These are phyloP conservation scores for Eremobia ochroleuca DNA, from an alignment of 2,888 invertebrate genomes.

Conservation along the genomic window DNA sequence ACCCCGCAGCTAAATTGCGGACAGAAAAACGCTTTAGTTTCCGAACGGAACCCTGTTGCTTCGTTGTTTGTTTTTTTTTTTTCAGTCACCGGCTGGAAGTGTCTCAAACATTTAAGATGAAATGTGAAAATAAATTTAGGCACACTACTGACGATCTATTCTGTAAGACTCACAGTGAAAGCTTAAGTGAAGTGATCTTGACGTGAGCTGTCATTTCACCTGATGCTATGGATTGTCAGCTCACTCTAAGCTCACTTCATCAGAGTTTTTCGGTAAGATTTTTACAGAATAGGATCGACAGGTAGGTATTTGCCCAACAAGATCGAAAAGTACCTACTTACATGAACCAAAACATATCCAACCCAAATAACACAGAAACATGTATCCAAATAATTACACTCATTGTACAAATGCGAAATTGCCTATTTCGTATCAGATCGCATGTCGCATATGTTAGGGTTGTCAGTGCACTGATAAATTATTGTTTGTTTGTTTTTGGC, in stretches of 20 bases:
- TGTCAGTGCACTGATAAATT: slow-evolving; percentile 62
- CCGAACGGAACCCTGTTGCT: background rate
- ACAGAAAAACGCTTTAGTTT: background rate
- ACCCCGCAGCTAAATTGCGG: background rate
- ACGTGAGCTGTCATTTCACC: background rate
- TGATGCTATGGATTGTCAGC: background rate
- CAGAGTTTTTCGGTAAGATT: background rate
- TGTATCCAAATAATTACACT: slow-evolving; percentile 58
- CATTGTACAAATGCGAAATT: slow-evolving; percentile 61
- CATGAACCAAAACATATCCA: slow-evolving; percentile 17
- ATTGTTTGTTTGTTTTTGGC: slow-evolving; percentile 46
- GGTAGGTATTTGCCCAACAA: background rate
- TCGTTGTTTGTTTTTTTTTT: background rate
- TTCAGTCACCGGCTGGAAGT: background rate
- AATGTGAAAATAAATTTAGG: background rate
- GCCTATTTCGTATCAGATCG: slow-evolving; percentile 64
- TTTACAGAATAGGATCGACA: background rate
- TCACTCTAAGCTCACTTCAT: background rate
- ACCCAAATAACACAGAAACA: slow-evolving; percentile 27
- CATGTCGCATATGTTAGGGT: slow-evolving; percentile 53
- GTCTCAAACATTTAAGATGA: background rate
- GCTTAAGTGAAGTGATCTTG: background rate
- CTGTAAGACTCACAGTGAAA: too few relatives aligned
- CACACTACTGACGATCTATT: too few relatives aligned
- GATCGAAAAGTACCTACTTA: background rate